Base-by-base conservation (phyloP, 1,140 invertebrate species). In the Diorhabda elongata region DNA sequence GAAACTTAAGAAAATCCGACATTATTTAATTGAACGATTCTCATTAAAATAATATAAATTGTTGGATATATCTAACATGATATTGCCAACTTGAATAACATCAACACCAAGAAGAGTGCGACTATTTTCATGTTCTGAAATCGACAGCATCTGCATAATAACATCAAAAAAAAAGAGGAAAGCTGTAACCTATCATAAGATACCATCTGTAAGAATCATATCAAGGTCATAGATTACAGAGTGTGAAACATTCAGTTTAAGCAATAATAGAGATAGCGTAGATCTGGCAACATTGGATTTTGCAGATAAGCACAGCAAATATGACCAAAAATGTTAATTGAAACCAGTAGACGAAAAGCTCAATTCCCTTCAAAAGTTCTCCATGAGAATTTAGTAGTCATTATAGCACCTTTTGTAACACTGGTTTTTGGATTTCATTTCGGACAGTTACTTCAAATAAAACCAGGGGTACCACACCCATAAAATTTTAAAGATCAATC, bases 391-490 rank as follows among this genome's bases (percentile, higher is more conserved):
- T 11, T 11, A 11, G 11, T 11, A 11, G 0, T 11, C 11, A 11
- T 11, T 11, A 11, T 11, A 11, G 11, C 11, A 11, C 11, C 11
- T 11, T 11, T 11, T 0, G 11, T 11, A 11, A 11, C 11, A 11
- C 11, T 11, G 11, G 11, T 11, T 11, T 11, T 11, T 11, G 11
- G 11, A 11, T 41, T 45, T 47, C 67, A 68, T 26, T 44, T 68
- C 4, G 67, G 67, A 52, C 67, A 68, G 8, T 56, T 68, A 9
- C 43, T 4, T 44, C 67, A n/a, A 62, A 68, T 9, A 59, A 26
- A 45, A 7, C 52, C 65, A 11, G 11, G n/a, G 11, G n/a, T 62
- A 8, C 61, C 67, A 52, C 59, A 68, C 3, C 60, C 67, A 61
- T 68, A 68, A 61, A 58, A 68, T 41, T n/a, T 26, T 26, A 26